Evolutionary conservation across 2,797 vertebrate genomes (phyloP).

Genomic region (Tenualosa ilisha): DNA sequence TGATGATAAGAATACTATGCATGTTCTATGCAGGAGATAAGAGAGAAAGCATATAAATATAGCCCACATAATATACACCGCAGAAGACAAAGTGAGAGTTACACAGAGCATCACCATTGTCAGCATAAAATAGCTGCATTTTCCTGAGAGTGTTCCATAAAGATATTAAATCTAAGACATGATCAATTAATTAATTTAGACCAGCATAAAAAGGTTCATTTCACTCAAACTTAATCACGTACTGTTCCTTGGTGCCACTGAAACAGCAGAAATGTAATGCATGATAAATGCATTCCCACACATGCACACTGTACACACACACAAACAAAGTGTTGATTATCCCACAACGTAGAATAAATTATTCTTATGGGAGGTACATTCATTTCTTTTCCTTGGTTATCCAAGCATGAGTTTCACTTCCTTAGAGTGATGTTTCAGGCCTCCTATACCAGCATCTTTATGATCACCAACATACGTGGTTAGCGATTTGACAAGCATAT

Average conservation of each 20-base stretch:
- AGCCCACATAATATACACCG: not conserved
- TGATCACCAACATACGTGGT: not conserved
- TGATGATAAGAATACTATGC: not conserved
- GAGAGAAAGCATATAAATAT: not conserved
- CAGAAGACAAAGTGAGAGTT: slow-evolving; percentile 7
- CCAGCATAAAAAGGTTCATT: slow-evolving; percentile 7
- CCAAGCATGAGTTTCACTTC: not conserved
- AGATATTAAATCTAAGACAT: slow-evolving; percentile 13
- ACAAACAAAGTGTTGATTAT: not conserved
- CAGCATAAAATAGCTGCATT: slow-evolving; percentile 11
- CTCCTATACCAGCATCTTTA: not conserved
- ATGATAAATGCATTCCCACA: not conserved
- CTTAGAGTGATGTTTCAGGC: not conserved
- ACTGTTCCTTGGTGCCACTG: not conserved
- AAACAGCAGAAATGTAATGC: not conserved
- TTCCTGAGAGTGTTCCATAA: slow-evolving; percentile 1
- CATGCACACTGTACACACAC: not conserved
- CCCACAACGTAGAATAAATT: not conserved
- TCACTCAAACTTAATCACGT: not conserved
- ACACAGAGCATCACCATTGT: not conserved
- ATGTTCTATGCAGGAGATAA: not conserved
- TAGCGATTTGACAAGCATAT: not conserved
- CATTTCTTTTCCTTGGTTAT: not conserved
- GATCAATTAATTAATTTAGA: slow-evolving; percentile 22
- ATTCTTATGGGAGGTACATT: not conserved